Percentiles rank a stretch among this genome's conserved stretches.
These are phyloP conservation scores for Chymomyza costata DNA, from an alignment of 1,140 invertebrate species.

Conservation along the genomic window DNA sequence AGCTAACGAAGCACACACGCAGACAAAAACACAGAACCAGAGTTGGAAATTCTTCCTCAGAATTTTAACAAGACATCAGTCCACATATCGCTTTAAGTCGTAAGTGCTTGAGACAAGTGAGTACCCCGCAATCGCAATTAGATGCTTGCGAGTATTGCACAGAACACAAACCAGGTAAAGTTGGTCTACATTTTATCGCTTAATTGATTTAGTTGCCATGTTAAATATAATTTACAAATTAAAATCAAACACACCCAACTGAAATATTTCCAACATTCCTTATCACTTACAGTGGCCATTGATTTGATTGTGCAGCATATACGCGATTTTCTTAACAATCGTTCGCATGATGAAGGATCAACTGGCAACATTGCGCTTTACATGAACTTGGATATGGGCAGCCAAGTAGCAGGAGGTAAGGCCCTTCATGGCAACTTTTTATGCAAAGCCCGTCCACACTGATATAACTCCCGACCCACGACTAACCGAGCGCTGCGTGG, in stretches of 20 bases:
- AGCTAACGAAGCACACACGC: constrained; percentile 14
- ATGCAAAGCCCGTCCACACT: constrained; percentile 56
- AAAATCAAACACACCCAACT: background rate
- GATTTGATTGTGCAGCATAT: constrained; percentile 96
- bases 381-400: constrained; percentile 55
- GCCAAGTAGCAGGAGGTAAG: constrained; percentile 46
- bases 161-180: too few species aligned
- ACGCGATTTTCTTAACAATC: constrained; percentile 84
- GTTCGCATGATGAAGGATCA: constrained; percentile 66
- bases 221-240: too few species aligned
- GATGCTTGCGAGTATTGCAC: too few species aligned
- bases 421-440: constrained; percentile 14
- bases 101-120: too few species aligned
- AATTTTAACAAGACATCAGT: too few species aligned
- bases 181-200: too few species aligned
- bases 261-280: constrained; percentile 18
- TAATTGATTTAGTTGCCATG: too few species aligned
- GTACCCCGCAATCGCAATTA: too few species aligned
- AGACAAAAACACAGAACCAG: too few species aligned
- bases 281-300: constrained; percentile 87
- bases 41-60: too few species aligned
- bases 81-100: too few species aligned
- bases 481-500: constrained; percentile 18
- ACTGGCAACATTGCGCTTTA: constrained; percentile 57
- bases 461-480: constrained; percentile 17